Evolutionary conservation across 2,888 invertebrate genomes (phyloP), one percentile per base, ranked within the genome.

Genomic region (Ornithoptera alexandrae): DNA sequence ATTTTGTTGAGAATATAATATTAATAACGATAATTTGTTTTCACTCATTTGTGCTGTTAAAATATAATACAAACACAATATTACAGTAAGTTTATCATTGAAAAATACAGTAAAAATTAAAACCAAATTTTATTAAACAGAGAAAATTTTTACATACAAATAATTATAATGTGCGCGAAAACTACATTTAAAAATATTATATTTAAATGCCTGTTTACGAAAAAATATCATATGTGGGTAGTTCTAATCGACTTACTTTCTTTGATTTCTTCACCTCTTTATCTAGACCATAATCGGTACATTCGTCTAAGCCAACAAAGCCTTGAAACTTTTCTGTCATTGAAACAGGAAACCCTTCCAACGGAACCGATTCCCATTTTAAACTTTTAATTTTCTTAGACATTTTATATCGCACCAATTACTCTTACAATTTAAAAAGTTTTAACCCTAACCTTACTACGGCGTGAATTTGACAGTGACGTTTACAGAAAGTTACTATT

Each of bases 281-380:
- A 74, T 91, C 92, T 61, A 95, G 82, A 72, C 93, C 93, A 80
- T 97, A 97, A 74, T 95, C 94, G 5, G 94, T 94, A 71, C 97
- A 94, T 79, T 97, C 97, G 86, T 97, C 97, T 60, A 97, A 93
- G 1, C 96, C 97, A 53, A 96, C 93, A 72, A 97, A 93, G 17
- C 95, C 96, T 73, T 96, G 95, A 67, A 95, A 91, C 71, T 87
- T 88, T 24, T 88, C 86, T 0, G 86, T 77, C 75, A 85, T 78
- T 6, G 87, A 80, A 1, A 80, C 78, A 2, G 91, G 87, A 68
- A 90, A 92, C 24, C 94, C 95, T 73, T 95, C 94, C 46, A 96
- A 85, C 72, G 94, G 91, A 0, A 96, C 93, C 7, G 95, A 94
- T 77, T 94, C 93, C 96, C 96, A 96, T 74, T 87, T 90, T 73